These are phyloP conservation scores for Uloborus diversus DNA, from an alignment of 1,140 invertebrate genomes.

Conservation along the genomic window DNA sequence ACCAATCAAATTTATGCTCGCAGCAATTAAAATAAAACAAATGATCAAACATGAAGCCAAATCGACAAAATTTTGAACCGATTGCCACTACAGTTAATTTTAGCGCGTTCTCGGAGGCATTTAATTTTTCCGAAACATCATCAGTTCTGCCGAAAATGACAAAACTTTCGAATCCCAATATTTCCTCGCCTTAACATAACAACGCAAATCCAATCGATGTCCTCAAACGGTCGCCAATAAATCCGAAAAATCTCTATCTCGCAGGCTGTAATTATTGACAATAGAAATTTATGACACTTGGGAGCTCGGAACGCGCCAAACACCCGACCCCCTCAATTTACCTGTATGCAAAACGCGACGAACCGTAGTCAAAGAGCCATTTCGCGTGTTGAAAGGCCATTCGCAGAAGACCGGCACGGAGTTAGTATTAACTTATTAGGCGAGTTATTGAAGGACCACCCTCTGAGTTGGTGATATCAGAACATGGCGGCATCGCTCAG, in stretches of 20 bases:
- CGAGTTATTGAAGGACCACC: too few species aligned
- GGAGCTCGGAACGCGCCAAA: neutral
- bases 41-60: too few species aligned
- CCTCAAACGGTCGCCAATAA: neutral
- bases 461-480: too few species aligned
- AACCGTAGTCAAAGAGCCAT: neutral
- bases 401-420: neutral
- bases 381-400: slow-evolving; percentile 28
- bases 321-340: slow-evolving; percentile 18
- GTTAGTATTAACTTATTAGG: slow-evolving; percentile 22
- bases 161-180: neutral
- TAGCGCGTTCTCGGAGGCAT: too few species aligned
- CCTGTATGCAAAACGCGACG: neutral
- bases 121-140: too few species aligned
- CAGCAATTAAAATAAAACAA: too few species aligned
- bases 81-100: too few species aligned
- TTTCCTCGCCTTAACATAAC: neutral
- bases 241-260: neutral
- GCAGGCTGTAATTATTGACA: slow-evolving; percentile 43
- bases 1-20: too few species aligned
- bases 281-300: slow-evolving; percentile 43
- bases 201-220: neutral
- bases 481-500: too few species aligned
- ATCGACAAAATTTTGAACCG: too few species aligned
- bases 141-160: too few species aligned